Conservation (phyloP, 2,113 vertebrate genomes). For the Collichthys lucidus region DNA sequence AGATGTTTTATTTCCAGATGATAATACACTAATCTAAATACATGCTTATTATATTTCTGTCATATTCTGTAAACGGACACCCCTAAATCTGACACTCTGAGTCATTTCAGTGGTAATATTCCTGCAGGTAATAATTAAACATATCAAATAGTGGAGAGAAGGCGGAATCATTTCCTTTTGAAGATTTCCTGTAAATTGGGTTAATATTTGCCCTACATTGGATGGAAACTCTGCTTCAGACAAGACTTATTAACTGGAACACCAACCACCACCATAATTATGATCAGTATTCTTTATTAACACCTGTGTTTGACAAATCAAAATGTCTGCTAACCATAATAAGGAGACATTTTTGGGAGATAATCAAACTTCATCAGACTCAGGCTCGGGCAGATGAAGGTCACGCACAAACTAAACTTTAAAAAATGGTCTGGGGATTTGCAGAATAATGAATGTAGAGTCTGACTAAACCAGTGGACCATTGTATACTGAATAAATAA, state of each 20-base stretch:
- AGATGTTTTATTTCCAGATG: too few species aligned
- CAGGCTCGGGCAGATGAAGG: conserved; percentile 17
- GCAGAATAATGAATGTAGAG: conserved; percentile 24
- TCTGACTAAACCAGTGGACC: conserved; percentile 7
- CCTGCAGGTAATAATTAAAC: background rate
- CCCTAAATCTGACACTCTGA: too few species aligned
- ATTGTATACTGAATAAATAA: conserved; percentile 13
- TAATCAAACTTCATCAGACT: conserved; percentile 33
- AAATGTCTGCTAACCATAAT: background rate
- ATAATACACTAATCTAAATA: too few species aligned
- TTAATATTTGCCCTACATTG: background rate
- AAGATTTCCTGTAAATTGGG: background rate
- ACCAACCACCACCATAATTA: background rate
- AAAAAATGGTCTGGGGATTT: conserved; percentile 15
- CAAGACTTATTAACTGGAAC: background rate
- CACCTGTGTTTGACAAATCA: background rate
- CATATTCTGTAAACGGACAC: too few species aligned
- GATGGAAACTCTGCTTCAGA: background rate
- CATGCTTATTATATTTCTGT: too few species aligned
- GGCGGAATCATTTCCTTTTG: background rate
- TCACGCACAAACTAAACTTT: conserved; percentile 15
- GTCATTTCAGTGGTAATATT: background rate
- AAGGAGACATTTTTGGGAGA: conserved; percentile 16
- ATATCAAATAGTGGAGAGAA: background rate
- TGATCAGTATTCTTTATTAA: background rate